These are phyloP conservation scores for Hemistola chrysoprasaria DNA, from an alignment of 2,888 invertebrate species.

Conservation along the genomic window DNA sequence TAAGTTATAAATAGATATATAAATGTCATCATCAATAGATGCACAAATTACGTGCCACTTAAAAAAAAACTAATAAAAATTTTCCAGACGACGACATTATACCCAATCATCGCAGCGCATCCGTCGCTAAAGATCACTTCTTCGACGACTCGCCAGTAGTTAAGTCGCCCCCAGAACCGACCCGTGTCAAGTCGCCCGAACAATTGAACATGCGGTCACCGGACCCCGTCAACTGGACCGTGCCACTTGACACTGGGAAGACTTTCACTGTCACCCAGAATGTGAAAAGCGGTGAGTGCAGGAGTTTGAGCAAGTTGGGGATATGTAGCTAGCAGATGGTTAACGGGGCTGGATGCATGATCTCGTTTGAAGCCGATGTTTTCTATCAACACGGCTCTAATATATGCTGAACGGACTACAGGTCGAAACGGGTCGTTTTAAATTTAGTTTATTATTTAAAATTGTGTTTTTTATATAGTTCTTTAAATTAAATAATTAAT, in stretches of 20 bases:
- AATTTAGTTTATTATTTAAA: no score
- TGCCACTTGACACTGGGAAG: conserved; percentile 95
- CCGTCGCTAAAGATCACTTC: conserved; percentile 78
- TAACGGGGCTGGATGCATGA: conserved; percentile 22
- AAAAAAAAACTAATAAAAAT: conserved; percentile 11
- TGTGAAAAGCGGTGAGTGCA: conserved; percentile 85
- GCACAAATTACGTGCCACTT: not conserved
- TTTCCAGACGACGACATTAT: conserved; percentile 72
- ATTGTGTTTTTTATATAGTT: no score
- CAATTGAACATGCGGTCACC: conserved; percentile 96
- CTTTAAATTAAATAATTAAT: no score
- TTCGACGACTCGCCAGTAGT: conserved; percentile 85
- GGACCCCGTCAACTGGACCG: conserved; percentile 97
- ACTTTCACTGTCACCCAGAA: conserved; percentile 97
- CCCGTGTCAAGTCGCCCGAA: conserved; percentile 95
- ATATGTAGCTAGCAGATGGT: conserved; percentile 22
- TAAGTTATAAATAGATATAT: no score
- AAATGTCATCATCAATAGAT: no score
- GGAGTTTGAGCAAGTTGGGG: conserved; percentile 46
- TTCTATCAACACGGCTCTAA: conserved; percentile 15
- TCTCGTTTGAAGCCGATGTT: conserved; percentile 17
- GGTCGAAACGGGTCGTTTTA: conserved; percentile 8
- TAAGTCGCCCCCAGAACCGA: conserved; percentile 96
- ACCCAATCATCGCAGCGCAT: conserved; percentile 74
- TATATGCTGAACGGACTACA: conserved; percentile 6